Conservation (phyloP, 2,797 vertebrate species). For the Harpagifer antarcticus region DNA sequence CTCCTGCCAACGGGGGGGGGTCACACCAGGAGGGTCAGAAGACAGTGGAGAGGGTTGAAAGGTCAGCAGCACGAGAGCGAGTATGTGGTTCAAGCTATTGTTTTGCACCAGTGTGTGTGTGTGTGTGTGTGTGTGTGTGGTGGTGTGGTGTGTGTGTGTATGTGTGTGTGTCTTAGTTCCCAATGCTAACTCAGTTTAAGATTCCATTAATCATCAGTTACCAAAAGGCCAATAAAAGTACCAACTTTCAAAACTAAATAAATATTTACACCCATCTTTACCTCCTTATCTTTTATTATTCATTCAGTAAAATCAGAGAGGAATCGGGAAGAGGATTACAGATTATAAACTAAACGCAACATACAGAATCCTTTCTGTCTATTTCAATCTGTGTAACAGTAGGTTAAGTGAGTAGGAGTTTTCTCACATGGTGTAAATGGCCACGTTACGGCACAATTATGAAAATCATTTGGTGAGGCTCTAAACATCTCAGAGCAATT, state of each 20-base stretch:
- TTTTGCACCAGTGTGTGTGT: slow-evolving; percentile 47
- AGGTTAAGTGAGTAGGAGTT: slow-evolving; percentile 54
- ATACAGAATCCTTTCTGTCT: slow-evolving; percentile 51
- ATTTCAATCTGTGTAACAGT: slow-evolving; percentile 40
- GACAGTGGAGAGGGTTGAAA: slow-evolving; percentile 66
- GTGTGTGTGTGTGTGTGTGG: neutral
- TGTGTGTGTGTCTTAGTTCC: no score
- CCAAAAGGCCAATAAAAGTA: slow-evolving; percentile 42
- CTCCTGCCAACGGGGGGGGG: slow-evolving; percentile 66
- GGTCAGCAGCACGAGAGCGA: slow-evolving; percentile 54
- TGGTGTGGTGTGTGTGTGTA: no score
- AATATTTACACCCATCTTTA: slow-evolving; percentile 14
- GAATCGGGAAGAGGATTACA: neutral
- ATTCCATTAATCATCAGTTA: slow-evolving; percentile 39
- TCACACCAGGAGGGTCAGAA: slow-evolving; percentile 56
- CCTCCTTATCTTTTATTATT: neutral
- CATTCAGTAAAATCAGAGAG: no score
- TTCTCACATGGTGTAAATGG: slow-evolving; percentile 65
- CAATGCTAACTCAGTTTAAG: neutral
- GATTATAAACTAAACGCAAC: slow-evolving; percentile 31
- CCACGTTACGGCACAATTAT: slow-evolving; percentile 65
- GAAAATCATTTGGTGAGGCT: slow-evolving; percentile 69
- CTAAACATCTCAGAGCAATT: slow-evolving; percentile 78
- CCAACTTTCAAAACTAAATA: slow-evolving; percentile 41
- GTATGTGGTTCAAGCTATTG: slow-evolving; percentile 35